Conservation (phyloP, 1,140 invertebrate genomes). For the Papilio polyxenes region DNA sequence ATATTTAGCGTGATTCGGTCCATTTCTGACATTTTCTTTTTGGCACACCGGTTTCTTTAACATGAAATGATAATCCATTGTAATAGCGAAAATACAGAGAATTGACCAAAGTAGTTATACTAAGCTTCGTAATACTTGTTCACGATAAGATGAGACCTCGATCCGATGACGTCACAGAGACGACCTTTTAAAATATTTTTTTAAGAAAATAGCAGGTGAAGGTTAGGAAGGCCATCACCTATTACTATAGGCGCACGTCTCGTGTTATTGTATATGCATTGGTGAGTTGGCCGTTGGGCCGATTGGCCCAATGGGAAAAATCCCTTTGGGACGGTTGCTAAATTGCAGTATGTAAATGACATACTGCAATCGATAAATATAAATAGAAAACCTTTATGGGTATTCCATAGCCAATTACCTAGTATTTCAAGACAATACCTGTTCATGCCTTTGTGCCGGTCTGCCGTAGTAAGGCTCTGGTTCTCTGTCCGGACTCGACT, state of each 20-base stretch:
- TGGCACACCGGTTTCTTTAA: constrained; percentile 37
- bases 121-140: not conserved
- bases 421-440: not conserved
- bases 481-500: constrained; percentile 68
- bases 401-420: not conserved
- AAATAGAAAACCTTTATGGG: not conserved
- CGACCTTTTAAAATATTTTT: not conserved
- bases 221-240: too few relatives aligned
- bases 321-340: too few relatives aligned
- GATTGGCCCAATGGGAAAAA: too few relatives aligned
- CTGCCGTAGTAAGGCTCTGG: constrained; percentile 53
- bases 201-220: not conserved
- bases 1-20: constrained; percentile 19
- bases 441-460: constrained; percentile 29
- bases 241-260: not conserved
- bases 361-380: too few relatives aligned
- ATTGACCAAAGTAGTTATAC: constrained; percentile 1
- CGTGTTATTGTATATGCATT: not conserved
- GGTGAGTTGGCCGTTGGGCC: too few relatives aligned
- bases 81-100: constrained; percentile 18
- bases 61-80: constrained; percentile 22
- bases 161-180: not conserved
- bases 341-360: too few relatives aligned
- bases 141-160: not conserved
- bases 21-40: constrained; percentile 24